Evolutionary conservation across 2,888 invertebrate species (phyloP).

Genomic region (Cheilosia vernalis): DNA sequence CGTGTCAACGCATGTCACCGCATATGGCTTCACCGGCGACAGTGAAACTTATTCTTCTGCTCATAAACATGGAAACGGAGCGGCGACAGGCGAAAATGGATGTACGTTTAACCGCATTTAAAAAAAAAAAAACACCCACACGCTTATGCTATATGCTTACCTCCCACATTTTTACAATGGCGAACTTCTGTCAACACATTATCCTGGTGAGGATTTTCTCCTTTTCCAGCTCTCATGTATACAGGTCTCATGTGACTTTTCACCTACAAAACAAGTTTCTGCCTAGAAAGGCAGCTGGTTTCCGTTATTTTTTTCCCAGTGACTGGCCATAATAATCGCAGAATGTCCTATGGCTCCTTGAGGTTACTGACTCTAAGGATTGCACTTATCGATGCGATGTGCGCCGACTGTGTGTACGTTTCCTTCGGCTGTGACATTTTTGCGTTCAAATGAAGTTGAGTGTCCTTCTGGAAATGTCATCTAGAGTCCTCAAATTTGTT

Average conservation of each 20-base stretch:
- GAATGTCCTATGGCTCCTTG: conserved; percentile 65
- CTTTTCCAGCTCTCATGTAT: neutral
- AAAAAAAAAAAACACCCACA: conserved; percentile 14
- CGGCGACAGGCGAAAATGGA: conserved; percentile 32
- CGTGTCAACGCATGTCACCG: conserved; percentile 69
- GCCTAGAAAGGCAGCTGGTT: neutral
- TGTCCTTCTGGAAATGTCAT: conserved; percentile 74
- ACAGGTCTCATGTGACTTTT: conserved; percentile 35
- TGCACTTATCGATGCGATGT: conserved; percentile 53
- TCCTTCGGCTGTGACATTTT: conserved; percentile 16
- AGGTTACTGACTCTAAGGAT: conserved; percentile 73
- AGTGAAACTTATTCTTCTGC: conserved; percentile 19
- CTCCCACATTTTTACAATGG: conserved; percentile 50
- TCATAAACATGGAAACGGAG: conserved; percentile 6
- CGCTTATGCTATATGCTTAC: neutral
- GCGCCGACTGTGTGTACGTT: neutral
- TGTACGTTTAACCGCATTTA: conserved; percentile 50
- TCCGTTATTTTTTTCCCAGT: conserved; percentile 5
- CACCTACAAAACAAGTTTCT: conserved; percentile 44
- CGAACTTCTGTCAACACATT: conserved; percentile 62
- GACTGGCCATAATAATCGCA: conserved; percentile 55
- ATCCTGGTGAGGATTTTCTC: conserved; percentile 33
- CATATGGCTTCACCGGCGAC: conserved; percentile 57
- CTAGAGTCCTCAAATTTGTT: conserved; percentile 74
- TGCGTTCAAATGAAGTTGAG: conserved; percentile 67